A percentile compares a stretch with the other conserved stretches of the same genome.
These are phyloP conservation scores for Bathynomus jamesi DNA, from an alignment of 1,140 invertebrate species.

Conservation along the genomic window DNA sequence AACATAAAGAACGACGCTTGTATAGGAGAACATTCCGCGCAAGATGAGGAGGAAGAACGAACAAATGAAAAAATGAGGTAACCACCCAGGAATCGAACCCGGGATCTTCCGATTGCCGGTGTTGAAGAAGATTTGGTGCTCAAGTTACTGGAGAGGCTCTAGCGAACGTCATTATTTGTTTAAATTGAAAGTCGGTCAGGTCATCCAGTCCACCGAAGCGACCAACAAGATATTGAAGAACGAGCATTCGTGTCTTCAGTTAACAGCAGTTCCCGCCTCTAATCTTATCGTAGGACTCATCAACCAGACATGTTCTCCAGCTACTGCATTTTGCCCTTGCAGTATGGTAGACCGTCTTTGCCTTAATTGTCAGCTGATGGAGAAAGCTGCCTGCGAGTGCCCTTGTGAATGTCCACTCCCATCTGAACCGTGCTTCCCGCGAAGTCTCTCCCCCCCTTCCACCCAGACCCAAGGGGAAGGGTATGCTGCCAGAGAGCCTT, in stretches of 20 bases:
- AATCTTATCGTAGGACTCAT: constrained; percentile 83
- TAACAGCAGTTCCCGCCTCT: constrained; percentile 68
- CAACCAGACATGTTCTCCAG: constrained; percentile 67
- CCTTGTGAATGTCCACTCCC: constrained; percentile 84
- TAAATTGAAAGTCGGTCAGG: neutral
- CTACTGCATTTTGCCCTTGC: constrained; percentile 82
- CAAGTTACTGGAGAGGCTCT: constrained; percentile 22
- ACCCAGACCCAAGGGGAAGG: too few relatives aligned
- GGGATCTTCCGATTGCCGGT: too few relatives aligned
- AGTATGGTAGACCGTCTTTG: constrained; percentile 81
- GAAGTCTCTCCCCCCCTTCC: constrained; percentile 7
- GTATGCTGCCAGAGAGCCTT: too few relatives aligned
- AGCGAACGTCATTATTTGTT: constrained; percentile 6
- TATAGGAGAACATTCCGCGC: too few relatives aligned
- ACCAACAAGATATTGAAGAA: too few relatives aligned
- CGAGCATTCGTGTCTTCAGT: constrained; percentile 63
- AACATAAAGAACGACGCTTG: too few relatives aligned
- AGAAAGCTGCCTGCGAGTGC: constrained; percentile 89
- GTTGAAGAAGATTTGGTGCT: constrained; percentile 28
- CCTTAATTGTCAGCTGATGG: constrained; percentile 87
- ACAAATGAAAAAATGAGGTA: too few relatives aligned
- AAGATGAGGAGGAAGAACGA: too few relatives aligned
- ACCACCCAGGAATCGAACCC: too few relatives aligned
- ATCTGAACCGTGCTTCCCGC: constrained; percentile 50
- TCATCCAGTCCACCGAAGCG: neutral